Percentiles rank a stretch among this genome's conserved stretches.
These are phyloP conservation scores for Drosophila nigricruria DNA, from an alignment of 2,888 invertebrate species.

Conservation along the genomic window DNA sequence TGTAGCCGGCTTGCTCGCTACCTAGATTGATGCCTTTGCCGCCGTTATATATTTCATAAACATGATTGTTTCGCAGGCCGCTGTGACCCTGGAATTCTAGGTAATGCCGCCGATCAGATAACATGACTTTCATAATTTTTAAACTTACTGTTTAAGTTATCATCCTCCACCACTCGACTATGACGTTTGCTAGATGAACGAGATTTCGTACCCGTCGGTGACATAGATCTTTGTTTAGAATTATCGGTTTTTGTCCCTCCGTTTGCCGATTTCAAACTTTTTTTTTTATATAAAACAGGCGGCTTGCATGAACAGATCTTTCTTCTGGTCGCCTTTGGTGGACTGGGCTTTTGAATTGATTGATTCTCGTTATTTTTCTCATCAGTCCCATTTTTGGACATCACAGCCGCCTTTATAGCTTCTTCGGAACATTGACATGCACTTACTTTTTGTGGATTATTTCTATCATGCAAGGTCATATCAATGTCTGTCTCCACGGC, in stretches of 20 bases:
- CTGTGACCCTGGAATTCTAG: constrained; percentile 45
- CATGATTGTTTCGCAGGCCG: constrained; percentile 5
- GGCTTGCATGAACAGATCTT: constrained; percentile 21
- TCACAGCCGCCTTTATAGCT: too few relatives aligned
- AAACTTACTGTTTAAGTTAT: constrained; percentile 36
- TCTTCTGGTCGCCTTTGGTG: neutral
- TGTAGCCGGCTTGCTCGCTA: neutral
- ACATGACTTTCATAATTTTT: constrained; percentile 5
- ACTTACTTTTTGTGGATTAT: neutral
- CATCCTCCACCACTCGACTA: constrained; percentile 30
- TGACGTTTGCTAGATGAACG: constrained; percentile 1
- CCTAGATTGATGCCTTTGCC: neutral
- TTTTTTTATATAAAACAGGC: constrained; percentile 6
- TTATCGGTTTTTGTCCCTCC: neutral
- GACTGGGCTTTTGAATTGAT: neutral
- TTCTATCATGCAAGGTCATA: constrained; percentile 27
- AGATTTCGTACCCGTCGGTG: neutral
- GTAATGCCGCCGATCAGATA: constrained; percentile 44
- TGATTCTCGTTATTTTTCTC: neutral
- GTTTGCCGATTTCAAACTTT: neutral
- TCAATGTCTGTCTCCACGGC: constrained; percentile 49
- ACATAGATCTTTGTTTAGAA: neutral
- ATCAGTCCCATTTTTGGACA: neutral
- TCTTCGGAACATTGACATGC: neutral
- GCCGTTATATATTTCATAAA: neutral